Evolutionary conservation across 2,888 invertebrate genomes (phyloP).

Genomic region (Clusia tigrina): DNA sequence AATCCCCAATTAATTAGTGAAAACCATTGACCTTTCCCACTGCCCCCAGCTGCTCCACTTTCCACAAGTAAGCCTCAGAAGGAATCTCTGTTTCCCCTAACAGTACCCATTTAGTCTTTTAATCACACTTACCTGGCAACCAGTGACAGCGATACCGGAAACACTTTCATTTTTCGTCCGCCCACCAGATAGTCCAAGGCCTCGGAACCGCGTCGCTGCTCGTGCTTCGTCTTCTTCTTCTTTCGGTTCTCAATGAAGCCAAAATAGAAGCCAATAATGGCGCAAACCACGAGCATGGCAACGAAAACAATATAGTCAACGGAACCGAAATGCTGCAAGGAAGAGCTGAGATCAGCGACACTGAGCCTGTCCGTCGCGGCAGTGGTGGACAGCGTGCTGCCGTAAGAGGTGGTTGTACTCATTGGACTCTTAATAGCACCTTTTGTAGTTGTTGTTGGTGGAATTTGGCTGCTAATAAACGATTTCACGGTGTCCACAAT

Average conservation of each 20-base stretch:
- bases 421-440: constrained; percentile 26
- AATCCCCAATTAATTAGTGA: no score
- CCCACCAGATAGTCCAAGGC: constrained; percentile 80
- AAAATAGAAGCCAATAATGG: constrained; percentile 82
- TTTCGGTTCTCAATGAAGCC: constrained; percentile 74
- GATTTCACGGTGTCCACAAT: constrained; percentile 46
- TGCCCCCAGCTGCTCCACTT: no score
- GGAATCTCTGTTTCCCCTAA: no score
- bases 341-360: constrained; percentile 60
- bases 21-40: no score
- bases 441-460: constrained; percentile 27
- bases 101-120: no score
- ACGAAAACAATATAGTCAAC: constrained; percentile 82
- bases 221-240: constrained; percentile 37
- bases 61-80: no score
- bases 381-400: not conserved
- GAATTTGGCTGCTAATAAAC: constrained; percentile 49
- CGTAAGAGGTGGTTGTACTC: constrained; percentile 8
- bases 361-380: constrained; percentile 39
- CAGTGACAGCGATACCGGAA: constrained; percentile 85
- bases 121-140: constrained; percentile 80
- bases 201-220: constrained; percentile 55
- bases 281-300: constrained; percentile 79
- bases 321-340: constrained; percentile 74
- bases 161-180: constrained; percentile 80